These are phyloP conservation scores for Siniperca undulata DNA, from an alignment of 2,797 vertebrate species.

Conservation along the genomic window DNA sequence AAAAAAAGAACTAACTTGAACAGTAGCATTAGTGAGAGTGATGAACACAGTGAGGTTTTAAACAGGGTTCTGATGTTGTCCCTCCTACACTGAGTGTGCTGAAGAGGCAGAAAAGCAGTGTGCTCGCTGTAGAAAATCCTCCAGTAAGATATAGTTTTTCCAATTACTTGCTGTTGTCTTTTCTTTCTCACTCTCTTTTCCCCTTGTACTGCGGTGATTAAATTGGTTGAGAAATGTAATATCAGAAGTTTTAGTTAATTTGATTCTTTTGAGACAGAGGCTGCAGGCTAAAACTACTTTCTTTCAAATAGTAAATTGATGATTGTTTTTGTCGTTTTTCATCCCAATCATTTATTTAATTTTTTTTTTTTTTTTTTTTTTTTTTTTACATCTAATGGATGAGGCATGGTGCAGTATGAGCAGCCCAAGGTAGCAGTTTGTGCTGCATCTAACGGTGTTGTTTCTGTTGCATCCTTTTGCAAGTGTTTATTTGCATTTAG, in stretches of 20 bases:
- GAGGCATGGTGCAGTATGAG: conserved; percentile 46
- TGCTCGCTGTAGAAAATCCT: conserved; percentile 50
- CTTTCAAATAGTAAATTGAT: conserved; percentile 79
- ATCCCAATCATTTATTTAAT: conserved; percentile 48
- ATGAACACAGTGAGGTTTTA: conserved; percentile 35
- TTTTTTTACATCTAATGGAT: conserved; percentile 51
- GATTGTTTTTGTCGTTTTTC: conserved; percentile 82
- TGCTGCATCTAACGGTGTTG: conserved; percentile 40
- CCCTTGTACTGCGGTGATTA: conserved; percentile 71
- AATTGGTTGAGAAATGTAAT: conserved; percentile 81
- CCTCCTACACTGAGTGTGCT: conserved; percentile 34
- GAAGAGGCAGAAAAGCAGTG: conserved; percentile 50
- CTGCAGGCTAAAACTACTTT: conserved; percentile 73
- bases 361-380: background rate
- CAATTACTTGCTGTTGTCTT: conserved; percentile 72
- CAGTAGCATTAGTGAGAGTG: conserved; percentile 23
- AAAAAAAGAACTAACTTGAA: conserved; percentile 3
- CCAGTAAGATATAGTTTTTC: conserved; percentile 63
- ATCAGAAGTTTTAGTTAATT: conserved; percentile 81
- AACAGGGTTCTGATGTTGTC: conserved; percentile 44
- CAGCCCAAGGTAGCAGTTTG: conserved; percentile 50
- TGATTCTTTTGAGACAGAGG: conserved; percentile 71
- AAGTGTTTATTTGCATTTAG: conserved; percentile 47
- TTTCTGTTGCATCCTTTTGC: conserved; percentile 24
- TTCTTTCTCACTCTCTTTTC: conserved; percentile 57